Percentiles rank a stretch among this genome's conserved stretches.
Conservation (phyloP, 1,140 invertebrate species). For the Penaeus vannamei region DNA sequence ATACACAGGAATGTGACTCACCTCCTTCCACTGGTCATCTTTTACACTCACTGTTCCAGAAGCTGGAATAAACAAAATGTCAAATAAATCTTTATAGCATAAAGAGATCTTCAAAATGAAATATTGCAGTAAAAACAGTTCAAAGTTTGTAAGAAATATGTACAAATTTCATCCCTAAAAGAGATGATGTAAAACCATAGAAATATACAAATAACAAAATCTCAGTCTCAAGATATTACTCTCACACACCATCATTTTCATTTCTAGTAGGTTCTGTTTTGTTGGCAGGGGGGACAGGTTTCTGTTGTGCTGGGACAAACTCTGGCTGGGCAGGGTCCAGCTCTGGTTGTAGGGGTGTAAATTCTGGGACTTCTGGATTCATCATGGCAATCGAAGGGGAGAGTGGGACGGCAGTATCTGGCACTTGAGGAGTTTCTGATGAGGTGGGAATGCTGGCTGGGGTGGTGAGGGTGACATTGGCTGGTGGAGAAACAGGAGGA, state of each 20-base stretch:
- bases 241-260: too few relatives aligned
- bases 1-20: background rate
- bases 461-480: constrained; percentile 50
- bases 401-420: constrained; percentile 69
- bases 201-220: too few relatives aligned
- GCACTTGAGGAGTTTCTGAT: constrained; percentile 83
- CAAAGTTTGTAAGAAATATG: too few relatives aligned
- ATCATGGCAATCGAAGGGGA: constrained; percentile 20
- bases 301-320: constrained; percentile 38
- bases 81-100: background rate
- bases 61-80: background rate
- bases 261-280: background rate
- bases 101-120: too few relatives aligned
- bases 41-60: background rate
- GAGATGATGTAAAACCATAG: too few relatives aligned
- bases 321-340: constrained; percentile 52
- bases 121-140: too few relatives aligned
- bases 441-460: constrained; percentile 81
- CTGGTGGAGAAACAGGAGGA: background rate
- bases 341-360: constrained; percentile 36
- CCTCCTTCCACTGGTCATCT: constrained; percentile 29
- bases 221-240: too few relatives aligned
- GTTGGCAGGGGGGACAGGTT: background rate
- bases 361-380: constrained; percentile 62
- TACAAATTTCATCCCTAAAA: too few relatives aligned